Conservation (phyloP, 2,113 vertebrate genomes). For the Hemicordylus capensis region DNA sequence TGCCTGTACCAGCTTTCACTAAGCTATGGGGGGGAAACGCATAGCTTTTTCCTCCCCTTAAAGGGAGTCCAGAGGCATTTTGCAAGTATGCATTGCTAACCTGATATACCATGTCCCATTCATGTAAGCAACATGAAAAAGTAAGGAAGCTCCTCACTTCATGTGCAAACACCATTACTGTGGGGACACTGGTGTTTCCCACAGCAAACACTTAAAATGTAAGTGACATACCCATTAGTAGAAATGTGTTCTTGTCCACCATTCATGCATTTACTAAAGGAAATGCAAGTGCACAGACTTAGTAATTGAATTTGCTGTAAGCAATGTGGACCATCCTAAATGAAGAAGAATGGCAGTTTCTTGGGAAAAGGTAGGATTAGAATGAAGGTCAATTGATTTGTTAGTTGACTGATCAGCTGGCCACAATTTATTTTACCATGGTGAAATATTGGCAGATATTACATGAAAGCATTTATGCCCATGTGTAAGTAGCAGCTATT, state of each 20-base stretch:
- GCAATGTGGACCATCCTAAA: too few species aligned
- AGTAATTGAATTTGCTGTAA: too few species aligned
- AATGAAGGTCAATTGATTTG: not conserved
- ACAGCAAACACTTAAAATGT: not conserved
- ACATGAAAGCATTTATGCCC: not conserved
- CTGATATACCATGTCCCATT: not conserved
- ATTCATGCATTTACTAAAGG: not conserved
- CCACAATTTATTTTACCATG: not conserved
- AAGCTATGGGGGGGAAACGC: too few species aligned
- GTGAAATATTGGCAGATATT: not conserved
- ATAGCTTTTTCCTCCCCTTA: not conserved
- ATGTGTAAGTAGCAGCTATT: not conserved
- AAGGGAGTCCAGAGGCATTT: not conserved
- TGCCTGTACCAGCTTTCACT: not conserved
- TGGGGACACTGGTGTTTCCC: not conserved
- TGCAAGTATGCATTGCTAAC: not conserved
- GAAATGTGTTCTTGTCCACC: not conserved
- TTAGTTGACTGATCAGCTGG: not conserved
- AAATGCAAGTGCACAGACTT: too few species aligned
- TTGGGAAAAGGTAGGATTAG: not conserved
- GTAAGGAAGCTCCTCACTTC: not conserved
- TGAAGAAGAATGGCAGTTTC: not conserved
- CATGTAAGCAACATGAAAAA: too few species aligned
- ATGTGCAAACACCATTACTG: not conserved
- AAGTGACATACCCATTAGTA: not conserved